Conservation (phyloP, 2,113 vertebrate genomes). For the Dunckerocampus dactyliophorus region DNA sequence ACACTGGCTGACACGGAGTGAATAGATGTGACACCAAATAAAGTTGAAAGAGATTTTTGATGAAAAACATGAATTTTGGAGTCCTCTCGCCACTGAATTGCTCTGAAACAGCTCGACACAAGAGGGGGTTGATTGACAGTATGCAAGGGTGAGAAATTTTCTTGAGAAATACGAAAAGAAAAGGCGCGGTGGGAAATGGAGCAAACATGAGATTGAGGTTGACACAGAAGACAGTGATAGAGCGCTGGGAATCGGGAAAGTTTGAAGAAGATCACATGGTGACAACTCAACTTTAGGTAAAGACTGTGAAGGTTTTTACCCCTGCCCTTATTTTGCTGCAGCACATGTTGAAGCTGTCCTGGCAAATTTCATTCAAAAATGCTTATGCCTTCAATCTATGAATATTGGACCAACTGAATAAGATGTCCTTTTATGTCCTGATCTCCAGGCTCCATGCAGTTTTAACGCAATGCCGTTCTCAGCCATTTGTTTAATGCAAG, state of each 20-base stretch:
- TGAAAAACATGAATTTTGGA: constrained; percentile 8
- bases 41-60: background rate
- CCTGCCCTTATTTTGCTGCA: constrained; percentile 11
- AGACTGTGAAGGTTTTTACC: constrained; percentile 24
- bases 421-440: background rate
- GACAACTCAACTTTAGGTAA: constrained; percentile 17
- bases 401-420: background rate
- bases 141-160: constrained; percentile 17
- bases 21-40: background rate
- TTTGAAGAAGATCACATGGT: constrained; percentile 44
- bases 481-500: background rate
- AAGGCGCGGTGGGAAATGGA: constrained; percentile 29
- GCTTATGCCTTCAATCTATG: background rate
- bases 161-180: constrained; percentile 27
- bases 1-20: constrained; percentile 4
- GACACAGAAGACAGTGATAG: constrained; percentile 15
- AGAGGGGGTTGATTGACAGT: constrained; percentile 27
- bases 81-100: background rate
- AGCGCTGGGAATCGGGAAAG: constrained; percentile 28
- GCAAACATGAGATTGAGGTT: constrained; percentile 34
- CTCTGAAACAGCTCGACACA: constrained; percentile 10
- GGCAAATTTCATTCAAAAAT: constrained; percentile 18
- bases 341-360: constrained; percentile 13
- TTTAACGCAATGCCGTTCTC: background rate
- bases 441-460: no score